These are phyloP conservation scores for Sorex maritimensis DNA, from an alignment of 2,797 vertebrate genomes.

Conservation along the genomic window DNA sequence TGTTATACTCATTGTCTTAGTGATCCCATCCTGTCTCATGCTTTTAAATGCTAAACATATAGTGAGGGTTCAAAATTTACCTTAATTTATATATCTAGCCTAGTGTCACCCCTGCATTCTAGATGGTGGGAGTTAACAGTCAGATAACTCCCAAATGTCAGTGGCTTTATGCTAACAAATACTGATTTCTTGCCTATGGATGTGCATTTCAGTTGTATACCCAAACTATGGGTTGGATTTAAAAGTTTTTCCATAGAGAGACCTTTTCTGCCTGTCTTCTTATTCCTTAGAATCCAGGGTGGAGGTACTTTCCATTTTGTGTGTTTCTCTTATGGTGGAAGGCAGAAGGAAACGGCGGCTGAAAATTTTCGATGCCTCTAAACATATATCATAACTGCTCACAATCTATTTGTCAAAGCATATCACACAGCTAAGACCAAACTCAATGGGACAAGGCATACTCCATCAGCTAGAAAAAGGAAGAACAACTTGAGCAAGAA, in stretches of 20 bases:
- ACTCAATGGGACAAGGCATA: neutral
- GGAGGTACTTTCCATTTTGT: neutral
- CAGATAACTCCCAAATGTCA: neutral
- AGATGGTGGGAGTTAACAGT: neutral
- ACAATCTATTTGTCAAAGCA: neutral
- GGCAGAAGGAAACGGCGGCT: neutral
- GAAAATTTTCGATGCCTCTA: neutral
- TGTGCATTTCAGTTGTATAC: neutral
- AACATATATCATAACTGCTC: neutral
- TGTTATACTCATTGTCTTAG: neutral
- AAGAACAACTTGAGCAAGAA: neutral
- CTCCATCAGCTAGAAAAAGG: neutral
- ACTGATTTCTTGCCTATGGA: neutral
- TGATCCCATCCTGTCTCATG: slow-evolving; percentile 8
- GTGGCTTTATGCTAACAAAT: neutral
- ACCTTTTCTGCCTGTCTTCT: neutral
- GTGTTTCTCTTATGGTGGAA: neutral
- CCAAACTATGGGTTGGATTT: neutral
- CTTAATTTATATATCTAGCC: neutral
- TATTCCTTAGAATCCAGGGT: neutral
- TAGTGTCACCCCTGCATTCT: neutral
- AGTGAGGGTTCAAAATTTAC: neutral
- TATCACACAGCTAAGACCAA: neutral
- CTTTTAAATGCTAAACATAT: neutral
- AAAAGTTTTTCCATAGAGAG: neutral